Evolutionary conservation across 1,140 invertebrate genomes (phyloP), one percentile per base, ranked within the genome.

Genomic region (Leucophenga varia): DNA sequence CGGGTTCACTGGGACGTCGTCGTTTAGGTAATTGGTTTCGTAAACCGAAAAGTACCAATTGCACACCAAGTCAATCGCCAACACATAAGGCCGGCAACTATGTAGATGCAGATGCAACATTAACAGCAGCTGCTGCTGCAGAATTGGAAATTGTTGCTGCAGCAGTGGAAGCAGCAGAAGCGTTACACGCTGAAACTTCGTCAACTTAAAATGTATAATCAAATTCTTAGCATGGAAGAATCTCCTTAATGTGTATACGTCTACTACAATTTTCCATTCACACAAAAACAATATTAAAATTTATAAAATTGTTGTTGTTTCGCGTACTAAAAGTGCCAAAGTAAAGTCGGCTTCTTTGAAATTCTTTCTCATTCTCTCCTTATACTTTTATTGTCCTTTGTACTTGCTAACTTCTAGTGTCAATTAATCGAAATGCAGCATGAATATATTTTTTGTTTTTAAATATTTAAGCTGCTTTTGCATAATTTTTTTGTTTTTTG

Each of bases 51-150:
- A 75, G 70, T 47, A 59, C 61, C 34, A 70, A 72, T 22, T 67
- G 68, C 28, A 75, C 73, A 6, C 73, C 73, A 1, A 75, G 71
- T 43, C 72, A 75, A 25, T 75, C 72, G n/a, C 73, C 73, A 3
- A 75, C 70, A 10, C 73, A 75, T 38, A 72, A 75, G 47, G 49
- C 69, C 21, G 37, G 43, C 48, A n/a, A n/a, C n/a, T n/a, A n/a
- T n/a, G 67, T 67, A 20, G 63, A 65, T 47, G 63, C 63, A 6
- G 22, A 65, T 32, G 54, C 49, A 1, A 65, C 63, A 1, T 49
- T 65, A 6, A 65, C 63, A 13, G 63, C 60, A 16, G 63, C 63
- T 36, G 55, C 63, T 34, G 63, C 67, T 19, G 63, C 61, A 16
- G 63, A 63, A 14, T 51, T 65, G n/a, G 61, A 65, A 17, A 28